Evolutionary conservation across 2,113 vertebrate genomes (phyloP).

Genomic region (Bubo scandiacus): DNA sequence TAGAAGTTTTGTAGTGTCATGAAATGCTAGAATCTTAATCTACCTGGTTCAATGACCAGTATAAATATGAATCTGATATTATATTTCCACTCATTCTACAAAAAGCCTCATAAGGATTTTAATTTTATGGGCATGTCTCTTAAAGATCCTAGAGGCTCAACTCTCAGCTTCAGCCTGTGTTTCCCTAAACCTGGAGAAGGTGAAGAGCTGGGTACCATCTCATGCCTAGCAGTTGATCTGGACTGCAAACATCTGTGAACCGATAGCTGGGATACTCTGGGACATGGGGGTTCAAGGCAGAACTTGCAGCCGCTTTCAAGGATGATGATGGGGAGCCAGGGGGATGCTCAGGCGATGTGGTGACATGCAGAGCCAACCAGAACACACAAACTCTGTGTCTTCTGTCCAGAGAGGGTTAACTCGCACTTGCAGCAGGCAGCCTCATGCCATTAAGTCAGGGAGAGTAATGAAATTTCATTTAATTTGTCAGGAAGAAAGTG

Average conservation of each 20-base stretch:
- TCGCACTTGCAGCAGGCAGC: constrained; percentile 82
- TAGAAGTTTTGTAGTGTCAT: not conserved
- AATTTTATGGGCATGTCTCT: not conserved
- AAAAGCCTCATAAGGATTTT: not conserved
- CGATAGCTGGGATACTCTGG: not conserved
- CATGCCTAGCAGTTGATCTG: not conserved
- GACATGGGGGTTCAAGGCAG: not conserved
- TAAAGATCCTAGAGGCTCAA: not conserved
- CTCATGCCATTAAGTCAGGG: constrained; percentile 94
- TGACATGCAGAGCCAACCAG: not conserved
- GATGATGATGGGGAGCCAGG: not conserved
- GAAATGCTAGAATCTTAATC: not conserved
- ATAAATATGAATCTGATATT: not conserved
- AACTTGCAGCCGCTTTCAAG: not conserved
- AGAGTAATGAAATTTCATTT: constrained; percentile 99
- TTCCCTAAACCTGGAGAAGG: not conserved
- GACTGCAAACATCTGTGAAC: not conserved
- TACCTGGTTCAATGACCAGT: rapidly evolving
- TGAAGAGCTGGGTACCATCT: not conserved
- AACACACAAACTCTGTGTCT: not conserved
- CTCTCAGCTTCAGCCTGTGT: not conserved
- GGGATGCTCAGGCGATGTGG: not conserved
- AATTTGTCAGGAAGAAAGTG: constrained; percentile 99
- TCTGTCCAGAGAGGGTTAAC: constrained; percentile 79
- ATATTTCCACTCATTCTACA: not conserved